Base-by-base conservation (phyloP, 2,888 invertebrate species). In the Drosophila subquinaria region DNA sequence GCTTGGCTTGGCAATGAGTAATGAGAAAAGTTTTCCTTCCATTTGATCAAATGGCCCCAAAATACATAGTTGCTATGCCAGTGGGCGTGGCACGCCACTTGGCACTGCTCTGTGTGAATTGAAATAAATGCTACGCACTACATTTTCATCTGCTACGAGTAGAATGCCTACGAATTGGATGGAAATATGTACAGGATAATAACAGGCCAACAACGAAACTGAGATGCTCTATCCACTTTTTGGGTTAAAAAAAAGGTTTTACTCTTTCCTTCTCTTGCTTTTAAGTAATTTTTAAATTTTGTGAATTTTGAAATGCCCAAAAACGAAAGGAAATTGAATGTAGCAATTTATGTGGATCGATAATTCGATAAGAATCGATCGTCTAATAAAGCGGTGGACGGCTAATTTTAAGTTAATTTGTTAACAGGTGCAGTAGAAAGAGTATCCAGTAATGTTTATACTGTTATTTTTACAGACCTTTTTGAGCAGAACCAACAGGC, bases 21-120 rank as follows among this genome's bases (percentile, higher is more conserved):
- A 89, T 90, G 88, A 85, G 89, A 88, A 90, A 89, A 90, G 83
- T 88, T 90, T 81, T 81, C 87, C 69, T 82, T 84, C 81, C 80
- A 88, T 79, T 88, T 89, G 86, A 85, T 80, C 88, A 86, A 85
- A 83, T 79, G 74, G 82, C 74, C 71, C 86, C 77, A 79, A 82
- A 87, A 83, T 84, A 84, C 80, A 88, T 69, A 82, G 86, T 78
- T 69, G 75, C 75, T 35, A 68, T 53, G 73, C 30, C 27, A 33
- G 50, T 48, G 77, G 76, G 78, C 36, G 74, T 78, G 74, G 59
- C 69, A 35, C 33, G 35, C 60, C 59, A 67, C 35, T 62, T 73
- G 64, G 56, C 61, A 59, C 45, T 61, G 78, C 78, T 56, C 78
- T 56, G 52, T 77, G 79, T 53, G 74, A 78, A 76, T 76, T 65